phyloP scores from a whole-genome alignment of 2,113 vertebrate genomes.

The Cairina moschata region DNA sequence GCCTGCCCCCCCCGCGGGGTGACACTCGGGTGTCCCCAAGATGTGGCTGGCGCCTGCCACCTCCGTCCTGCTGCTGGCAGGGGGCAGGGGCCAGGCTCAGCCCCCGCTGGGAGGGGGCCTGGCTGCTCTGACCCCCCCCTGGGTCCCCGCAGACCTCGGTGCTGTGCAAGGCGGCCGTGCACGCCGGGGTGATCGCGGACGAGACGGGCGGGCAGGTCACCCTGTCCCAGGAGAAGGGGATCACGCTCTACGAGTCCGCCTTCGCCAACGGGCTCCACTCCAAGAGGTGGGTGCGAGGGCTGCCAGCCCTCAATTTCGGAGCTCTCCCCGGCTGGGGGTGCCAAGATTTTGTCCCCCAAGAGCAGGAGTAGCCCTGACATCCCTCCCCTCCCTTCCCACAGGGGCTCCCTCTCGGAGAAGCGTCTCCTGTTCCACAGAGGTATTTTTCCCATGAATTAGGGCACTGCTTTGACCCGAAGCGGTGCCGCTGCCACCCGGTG shows the following conservation, averaged over 20 bases:
- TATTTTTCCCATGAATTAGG: slow-evolving; percentile 40
- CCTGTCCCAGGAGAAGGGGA: slow-evolving; percentile 78
- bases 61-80: background rate
- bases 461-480: background rate
- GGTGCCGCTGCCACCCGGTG: accelerated
- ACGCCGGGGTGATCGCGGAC: slow-evolving; percentile 81
- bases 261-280: slow-evolving; percentile 86
- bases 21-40: background rate
- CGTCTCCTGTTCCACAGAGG: slow-evolving; percentile 84
- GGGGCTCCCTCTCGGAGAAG: slow-evolving; percentile 88
- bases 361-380: background rate
- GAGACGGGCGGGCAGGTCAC: slow-evolving; percentile 79
- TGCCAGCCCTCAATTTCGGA: background rate
- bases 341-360: background rate
- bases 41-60: background rate
- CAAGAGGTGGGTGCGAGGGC: slow-evolving; percentile 76
- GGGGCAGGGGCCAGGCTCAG: background rate
- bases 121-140: background rate
- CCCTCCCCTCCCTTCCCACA: slow-evolving; percentile 32
- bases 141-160: slow-evolving; percentile 81
- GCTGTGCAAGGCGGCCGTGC: slow-evolving; percentile 86
- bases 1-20: accelerated
- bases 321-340: background rate
- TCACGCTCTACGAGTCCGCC: slow-evolving; percentile 84
- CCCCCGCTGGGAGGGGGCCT: background rate